phyloP scores from a whole-genome alignment of 1,140 invertebrate species.

The Oppia nitens region DNA sequence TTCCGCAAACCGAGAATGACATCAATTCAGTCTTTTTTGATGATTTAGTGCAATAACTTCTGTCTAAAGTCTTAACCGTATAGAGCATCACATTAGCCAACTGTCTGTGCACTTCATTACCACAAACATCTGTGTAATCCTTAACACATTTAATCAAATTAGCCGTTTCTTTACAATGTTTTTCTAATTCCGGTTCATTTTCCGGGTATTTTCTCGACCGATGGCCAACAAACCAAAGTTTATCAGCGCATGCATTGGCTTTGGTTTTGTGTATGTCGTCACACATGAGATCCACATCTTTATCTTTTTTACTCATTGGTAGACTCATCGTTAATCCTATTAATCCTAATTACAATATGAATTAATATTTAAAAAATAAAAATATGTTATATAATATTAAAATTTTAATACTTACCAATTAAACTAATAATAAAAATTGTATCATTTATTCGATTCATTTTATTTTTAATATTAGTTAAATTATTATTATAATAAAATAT shows the following conservation, averaged over 20 bases:
- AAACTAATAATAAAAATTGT: no score
- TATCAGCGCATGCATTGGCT: conserved; percentile 7
- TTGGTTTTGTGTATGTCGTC: neutral
- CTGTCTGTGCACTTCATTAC: neutral
- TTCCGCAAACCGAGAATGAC: neutral
- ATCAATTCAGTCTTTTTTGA: conserved; percentile 1
- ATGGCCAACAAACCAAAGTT: conserved; percentile 12
- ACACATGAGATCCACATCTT: neutral
- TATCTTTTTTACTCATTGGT: neutral
- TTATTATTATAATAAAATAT: no score
- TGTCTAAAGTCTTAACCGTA: neutral
- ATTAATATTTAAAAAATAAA: no score
- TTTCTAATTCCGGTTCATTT: neutral
- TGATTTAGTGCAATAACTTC: neutral
- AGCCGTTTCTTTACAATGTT: conserved; percentile 1
- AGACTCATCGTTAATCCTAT: no score
- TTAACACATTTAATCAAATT: conserved; percentile 8
- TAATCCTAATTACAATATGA: no score
- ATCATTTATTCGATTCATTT: no score
- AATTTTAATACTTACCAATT: no score
- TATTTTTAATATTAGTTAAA: no score
- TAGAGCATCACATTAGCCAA: conserved; percentile 13
- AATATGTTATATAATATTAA: no score
- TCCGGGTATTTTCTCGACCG: conserved; percentile 1
- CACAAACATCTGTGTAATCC: conserved; percentile 1